Percentiles rank a stretch among this genome's conserved stretches.
phyloP scores from a whole-genome alignment of 2,113 vertebrate genomes.

The Mandrillus leucophaeus region DNA sequence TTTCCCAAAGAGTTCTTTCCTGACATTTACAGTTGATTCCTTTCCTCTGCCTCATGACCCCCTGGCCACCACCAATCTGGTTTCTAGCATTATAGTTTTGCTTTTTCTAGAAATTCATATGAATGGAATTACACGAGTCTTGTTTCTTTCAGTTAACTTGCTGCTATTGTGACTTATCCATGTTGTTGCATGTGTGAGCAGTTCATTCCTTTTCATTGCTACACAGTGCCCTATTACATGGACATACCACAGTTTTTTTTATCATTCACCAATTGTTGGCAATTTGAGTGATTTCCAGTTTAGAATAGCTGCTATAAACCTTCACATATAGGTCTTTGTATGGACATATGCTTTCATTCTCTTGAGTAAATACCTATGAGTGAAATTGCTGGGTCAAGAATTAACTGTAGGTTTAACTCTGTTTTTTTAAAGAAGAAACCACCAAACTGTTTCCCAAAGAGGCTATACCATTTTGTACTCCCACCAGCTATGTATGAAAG shows the following conservation, averaged over 20 bases:
- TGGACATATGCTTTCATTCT: background rate
- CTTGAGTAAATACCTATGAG: background rate
- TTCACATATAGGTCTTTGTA: background rate
- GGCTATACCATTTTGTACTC: background rate
- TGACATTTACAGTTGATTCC: background rate
- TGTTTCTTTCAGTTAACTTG: background rate
- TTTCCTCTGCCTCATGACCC: background rate
- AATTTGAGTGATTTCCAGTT: background rate
- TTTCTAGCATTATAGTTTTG: background rate
- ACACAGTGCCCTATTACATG: background rate
- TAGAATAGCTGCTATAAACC: background rate
- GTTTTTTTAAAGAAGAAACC: background rate
- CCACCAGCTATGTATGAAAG: background rate
- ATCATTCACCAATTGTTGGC: background rate
- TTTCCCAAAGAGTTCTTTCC: background rate
- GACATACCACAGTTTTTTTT: background rate
- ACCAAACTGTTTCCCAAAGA: background rate
- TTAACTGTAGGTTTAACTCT: background rate
- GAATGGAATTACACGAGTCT: background rate
- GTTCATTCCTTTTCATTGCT: background rate
- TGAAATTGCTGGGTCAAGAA: background rate
- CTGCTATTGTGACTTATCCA: background rate
- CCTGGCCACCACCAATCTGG: background rate
- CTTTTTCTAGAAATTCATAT: background rate
- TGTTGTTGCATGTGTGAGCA: no score